Evolutionary conservation across 2,888 invertebrate species (phyloP).

Genomic region (Galerucella calmariensis): DNA sequence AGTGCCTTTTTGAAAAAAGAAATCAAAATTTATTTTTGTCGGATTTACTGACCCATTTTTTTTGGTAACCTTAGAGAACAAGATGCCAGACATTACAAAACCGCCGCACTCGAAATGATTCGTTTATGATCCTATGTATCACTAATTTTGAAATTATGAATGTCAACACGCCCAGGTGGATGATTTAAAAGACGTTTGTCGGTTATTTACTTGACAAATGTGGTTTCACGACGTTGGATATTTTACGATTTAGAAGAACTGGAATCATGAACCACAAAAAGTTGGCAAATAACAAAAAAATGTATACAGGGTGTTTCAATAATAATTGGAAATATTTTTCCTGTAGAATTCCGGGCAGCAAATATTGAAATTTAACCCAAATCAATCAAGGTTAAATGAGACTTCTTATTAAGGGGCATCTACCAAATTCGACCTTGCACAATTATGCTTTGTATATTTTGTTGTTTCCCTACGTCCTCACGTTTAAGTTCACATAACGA

Average conservation of each 20-base stretch:
- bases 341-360: too few species aligned
- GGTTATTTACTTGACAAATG: conserved; percentile 31
- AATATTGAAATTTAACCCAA: too few species aligned
- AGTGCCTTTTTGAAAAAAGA: too few species aligned
- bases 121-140: conserved; percentile 21
- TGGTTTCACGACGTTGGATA: conserved; percentile 20
- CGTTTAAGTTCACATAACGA: too few species aligned
- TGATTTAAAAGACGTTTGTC: conserved; percentile 32
- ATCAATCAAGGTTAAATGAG: too few species aligned
- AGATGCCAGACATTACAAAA: neutral
- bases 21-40: neutral
- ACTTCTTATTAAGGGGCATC: too few species aligned
- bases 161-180: conserved; percentile 26
- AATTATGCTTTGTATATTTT: too few species aligned
- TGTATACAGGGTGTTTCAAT: too few species aligned
- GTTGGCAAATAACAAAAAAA: neutral
- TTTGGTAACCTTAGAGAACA: neutral
- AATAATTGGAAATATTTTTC: too few species aligned
- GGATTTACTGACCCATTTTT: neutral
- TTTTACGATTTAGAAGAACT: conserved; percentile 10
- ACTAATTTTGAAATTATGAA: conserved; percentile 16
- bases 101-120: too few species aligned
- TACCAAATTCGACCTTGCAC: too few species aligned
- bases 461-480: too few species aligned
- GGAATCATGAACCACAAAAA: neutral